Conservation (phyloP, 2,888 invertebrate species). For the Pogonocherus hispidulus region DNA sequence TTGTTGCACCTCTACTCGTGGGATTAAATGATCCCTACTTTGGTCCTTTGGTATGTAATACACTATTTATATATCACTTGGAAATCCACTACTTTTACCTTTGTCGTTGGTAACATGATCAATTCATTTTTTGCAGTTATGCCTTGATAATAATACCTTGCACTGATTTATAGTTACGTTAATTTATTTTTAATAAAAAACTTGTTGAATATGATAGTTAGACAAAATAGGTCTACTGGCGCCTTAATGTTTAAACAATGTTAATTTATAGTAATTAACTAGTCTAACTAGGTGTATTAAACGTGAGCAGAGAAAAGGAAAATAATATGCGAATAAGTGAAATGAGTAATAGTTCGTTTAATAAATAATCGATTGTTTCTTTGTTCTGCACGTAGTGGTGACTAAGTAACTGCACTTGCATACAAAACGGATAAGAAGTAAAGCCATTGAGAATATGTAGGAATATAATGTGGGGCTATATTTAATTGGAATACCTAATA, state of each 20-base stretch:
- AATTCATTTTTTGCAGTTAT: too few relatives aligned
- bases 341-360: slow-evolving; percentile 31
- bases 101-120: too few relatives aligned
- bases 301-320: slow-evolving; percentile 26
- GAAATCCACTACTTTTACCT: too few relatives aligned
- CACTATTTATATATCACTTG: too few relatives aligned
- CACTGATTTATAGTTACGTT: too few relatives aligned
- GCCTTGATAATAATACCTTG: too few relatives aligned
- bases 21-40: too few relatives aligned
- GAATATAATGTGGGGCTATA: not conserved
- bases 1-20: too few relatives aligned
- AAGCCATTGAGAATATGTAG: not conserved
- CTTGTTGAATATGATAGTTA: too few relatives aligned
- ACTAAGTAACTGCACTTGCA: slow-evolving; percentile 28
- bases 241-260: not conserved
- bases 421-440: slow-evolving; percentile 1
- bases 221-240: not conserved
- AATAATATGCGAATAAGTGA: slow-evolving; percentile 3
- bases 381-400: slow-evolving; percentile 36
- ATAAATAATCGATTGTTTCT: slow-evolving; percentile 29
- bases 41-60: too few relatives aligned
- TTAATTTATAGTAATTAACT: not conserved
- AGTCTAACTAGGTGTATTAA: slow-evolving; percentile 4
- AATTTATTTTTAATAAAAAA: too few relatives aligned
- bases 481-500: slow-evolving; percentile 10